These are phyloP conservation scores for Glyphotaelius pellucidus DNA, from an alignment of 2,888 invertebrate genomes.

Conservation along the genomic window DNA sequence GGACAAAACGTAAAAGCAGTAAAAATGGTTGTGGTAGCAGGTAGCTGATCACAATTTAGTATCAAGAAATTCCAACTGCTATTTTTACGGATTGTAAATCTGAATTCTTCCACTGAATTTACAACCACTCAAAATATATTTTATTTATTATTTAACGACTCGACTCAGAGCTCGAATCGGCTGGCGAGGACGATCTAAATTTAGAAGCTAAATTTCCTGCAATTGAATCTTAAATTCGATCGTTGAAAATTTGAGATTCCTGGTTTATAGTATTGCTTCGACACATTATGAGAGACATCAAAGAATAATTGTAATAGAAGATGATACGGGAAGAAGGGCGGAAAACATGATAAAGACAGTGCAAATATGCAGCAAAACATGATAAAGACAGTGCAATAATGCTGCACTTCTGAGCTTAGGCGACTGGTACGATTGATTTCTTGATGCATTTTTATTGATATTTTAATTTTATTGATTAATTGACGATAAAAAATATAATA, in stretches of 20 bases:
- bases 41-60: background rate
- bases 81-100: background rate
- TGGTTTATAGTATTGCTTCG: background rate
- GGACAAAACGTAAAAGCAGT: background rate
- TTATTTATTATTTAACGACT: background rate
- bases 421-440: no score
- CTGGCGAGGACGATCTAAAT: background rate
- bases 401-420: no score
- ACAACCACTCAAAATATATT: background rate
- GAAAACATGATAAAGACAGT: no score
- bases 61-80: background rate
- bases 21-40: background rate
- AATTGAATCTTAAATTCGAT: background rate
- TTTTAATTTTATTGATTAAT: no score
- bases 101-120: background rate
- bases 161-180: background rate
- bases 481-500: no score
- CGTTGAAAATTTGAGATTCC: background rate
- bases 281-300: no score
- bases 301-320: no score
- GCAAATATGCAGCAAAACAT: no score
- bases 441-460: no score
- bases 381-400: no score
- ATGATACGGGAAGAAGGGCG: no score
- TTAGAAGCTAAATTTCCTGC: background rate